phyloP scores from a whole-genome alignment of 1,140 invertebrate species.

The Venturia canescens region DNA sequence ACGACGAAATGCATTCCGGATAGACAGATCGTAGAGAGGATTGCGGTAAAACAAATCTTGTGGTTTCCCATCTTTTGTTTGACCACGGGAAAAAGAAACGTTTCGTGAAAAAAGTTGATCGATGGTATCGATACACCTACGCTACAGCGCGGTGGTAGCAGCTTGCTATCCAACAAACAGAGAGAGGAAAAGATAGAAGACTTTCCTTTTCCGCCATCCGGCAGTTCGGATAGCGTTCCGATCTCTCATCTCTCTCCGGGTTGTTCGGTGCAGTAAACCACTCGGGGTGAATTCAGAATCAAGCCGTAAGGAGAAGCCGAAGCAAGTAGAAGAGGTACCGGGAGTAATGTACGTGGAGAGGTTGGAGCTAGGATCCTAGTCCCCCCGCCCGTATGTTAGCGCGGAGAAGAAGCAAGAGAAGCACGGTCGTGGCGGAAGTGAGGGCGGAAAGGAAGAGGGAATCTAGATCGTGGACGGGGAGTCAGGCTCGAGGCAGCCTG shows the following conservation, averaged over 20 bases:
- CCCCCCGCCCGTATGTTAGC: background rate
- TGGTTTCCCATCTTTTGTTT: background rate
- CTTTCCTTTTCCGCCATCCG: conserved; percentile 41
- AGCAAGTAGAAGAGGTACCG: conserved; percentile 1
- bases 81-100: conserved; percentile 4
- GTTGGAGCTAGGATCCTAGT: conserved; percentile 24
- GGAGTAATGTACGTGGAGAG: conserved; percentile 19
- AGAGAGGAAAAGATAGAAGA: background rate
- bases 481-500: conserved; percentile 10
- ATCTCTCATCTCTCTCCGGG: conserved; percentile 24
- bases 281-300: conserved; percentile 39
- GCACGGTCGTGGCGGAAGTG: background rate
- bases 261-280: conserved; percentile 31
- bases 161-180: background rate
- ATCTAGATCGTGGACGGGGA: conserved; percentile 30
- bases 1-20: background rate
- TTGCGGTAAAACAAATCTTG: conserved; percentile 1
- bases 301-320: conserved; percentile 9
- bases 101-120: conserved; percentile 18
- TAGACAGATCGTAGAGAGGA: background rate
- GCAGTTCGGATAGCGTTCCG: conserved; percentile 41
- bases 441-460: conserved; percentile 10
- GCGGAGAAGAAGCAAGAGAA: background rate
- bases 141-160: background rate
- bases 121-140: conserved; percentile 19